These are phyloP conservation scores for Apoda limacodes DNA, from an alignment of 2,888 invertebrate genomes.

Conservation along the genomic window DNA sequence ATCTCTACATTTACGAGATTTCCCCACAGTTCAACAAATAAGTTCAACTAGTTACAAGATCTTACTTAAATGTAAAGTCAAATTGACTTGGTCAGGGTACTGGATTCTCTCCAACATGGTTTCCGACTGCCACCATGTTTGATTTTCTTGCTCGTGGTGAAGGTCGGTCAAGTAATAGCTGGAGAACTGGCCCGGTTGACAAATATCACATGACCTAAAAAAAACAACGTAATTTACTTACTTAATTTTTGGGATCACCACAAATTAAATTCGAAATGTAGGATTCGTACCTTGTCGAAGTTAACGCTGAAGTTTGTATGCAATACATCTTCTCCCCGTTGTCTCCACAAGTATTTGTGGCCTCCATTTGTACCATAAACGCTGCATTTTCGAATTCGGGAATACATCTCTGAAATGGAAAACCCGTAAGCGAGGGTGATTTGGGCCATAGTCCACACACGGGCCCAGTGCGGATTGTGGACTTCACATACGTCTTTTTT, in stretches of 20 bases:
- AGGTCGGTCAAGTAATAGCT: conserved; percentile 87
- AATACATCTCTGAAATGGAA: conserved; percentile 81
- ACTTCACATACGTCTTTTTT: too few relatives aligned
- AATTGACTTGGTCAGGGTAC: conserved; percentile 91
- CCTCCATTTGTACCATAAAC: conserved; percentile 88
- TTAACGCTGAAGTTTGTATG: conserved; percentile 84
- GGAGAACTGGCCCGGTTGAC: conserved; percentile 71
- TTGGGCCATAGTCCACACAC: too few relatives aligned
- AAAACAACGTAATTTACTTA: conserved; percentile 35
- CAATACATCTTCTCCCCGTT: conserved; percentile 85
- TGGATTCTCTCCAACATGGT: conserved; percentile 96
- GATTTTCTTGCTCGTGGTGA: conserved; percentile 90
- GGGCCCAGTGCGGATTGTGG: too few relatives aligned
- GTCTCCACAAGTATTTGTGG: conserved; percentile 96
- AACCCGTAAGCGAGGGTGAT: too few relatives aligned
- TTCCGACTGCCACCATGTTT: conserved; percentile 98
- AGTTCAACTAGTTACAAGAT: conserved; percentile 10
- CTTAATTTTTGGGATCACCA: background rate
- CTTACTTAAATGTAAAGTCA: conserved; percentile 89
- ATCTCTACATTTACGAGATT: too few relatives aligned
- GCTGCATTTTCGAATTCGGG: conserved; percentile 98
- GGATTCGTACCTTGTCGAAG: conserved; percentile 63
- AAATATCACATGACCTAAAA: conserved; percentile 83
- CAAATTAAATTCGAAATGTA: too few relatives aligned
- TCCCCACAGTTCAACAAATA: too few relatives aligned